Base-by-base conservation (phyloP, 2,888 invertebrate genomes). In the Drosophila pseudotalamancana region DNA sequence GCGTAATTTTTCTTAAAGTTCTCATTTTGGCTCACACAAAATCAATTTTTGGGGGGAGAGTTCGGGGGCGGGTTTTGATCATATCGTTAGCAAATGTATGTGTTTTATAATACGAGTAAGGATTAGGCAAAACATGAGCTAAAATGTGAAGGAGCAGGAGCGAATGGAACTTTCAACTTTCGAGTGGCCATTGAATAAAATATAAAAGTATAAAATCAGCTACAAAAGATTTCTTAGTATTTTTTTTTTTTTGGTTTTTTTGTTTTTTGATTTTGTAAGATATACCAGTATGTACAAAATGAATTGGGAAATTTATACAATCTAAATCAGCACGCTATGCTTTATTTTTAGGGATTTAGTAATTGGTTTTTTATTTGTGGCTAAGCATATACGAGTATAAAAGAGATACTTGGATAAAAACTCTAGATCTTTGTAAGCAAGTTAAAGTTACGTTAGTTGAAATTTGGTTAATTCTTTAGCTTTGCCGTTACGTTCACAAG, bases 231-330 rank as follows among this genome's bases (percentile, higher is more conserved):
- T 25, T 23, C 16, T n/a, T 12, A 1, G 27, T 11, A 3, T 11
- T 6, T 39, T 54, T 29, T 19, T 14, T 4, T 32, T 35, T 46
- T n/a, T 16, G 14, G 12, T 6, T 12, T 69, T n/a, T n/a, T n/a
- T n/a, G n/a, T n/a, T n/a, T n/a, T n/a, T n/a, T n/a, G n/a, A n/a
- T n/a, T n/a, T n/a, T n/a, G n/a, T n/a, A n/a, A n/a, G n/a, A n/a
- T n/a, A n/a, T n/a, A n/a, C n/a, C n/a, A n/a, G n/a, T n/a, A 74
- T 70, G n/a, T 75, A 75, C 71, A 75, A 61, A 72, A 57, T 65
- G 1, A 56, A 50, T 51, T 27, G 35, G 21, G 23, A n/a, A 14
- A 48, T 42, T 29, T 4, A 46, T 6, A 39, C 37, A 50, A 43
- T 39, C 64, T 65, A 39, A 65, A 72, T 72, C 72, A 72, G 71